These are phyloP conservation scores for Thalpophila matura DNA, from an alignment of 2,888 invertebrate genomes.

Conservation along the genomic window DNA sequence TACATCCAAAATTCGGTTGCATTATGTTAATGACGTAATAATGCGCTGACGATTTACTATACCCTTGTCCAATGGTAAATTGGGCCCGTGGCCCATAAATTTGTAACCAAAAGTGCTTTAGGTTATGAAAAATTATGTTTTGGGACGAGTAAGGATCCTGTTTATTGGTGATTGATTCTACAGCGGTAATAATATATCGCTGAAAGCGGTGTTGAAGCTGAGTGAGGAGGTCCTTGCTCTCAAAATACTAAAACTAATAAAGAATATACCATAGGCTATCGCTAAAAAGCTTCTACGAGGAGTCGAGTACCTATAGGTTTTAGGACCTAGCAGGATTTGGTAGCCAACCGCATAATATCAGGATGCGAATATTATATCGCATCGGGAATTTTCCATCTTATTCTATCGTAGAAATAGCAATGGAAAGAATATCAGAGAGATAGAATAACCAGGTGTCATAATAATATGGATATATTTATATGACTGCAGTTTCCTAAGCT, in stretches of 20 bases:
- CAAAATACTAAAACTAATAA: slow-evolving; percentile 19
- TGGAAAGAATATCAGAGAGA: too few relatives aligned
- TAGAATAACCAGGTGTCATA: too few relatives aligned
- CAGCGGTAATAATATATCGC: slow-evolving; percentile 38
- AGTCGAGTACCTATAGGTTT: too few relatives aligned
- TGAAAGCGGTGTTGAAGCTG: slow-evolving; percentile 6
- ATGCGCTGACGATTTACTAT: slow-evolving; percentile 77
- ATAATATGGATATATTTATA: too few relatives aligned
- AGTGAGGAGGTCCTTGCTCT: slow-evolving; percentile 42
- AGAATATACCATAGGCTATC: too few relatives aligned
- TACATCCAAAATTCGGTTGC: slow-evolving; percentile 76
- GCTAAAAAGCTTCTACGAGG: too few relatives aligned
- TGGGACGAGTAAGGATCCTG: slow-evolving; percentile 58
- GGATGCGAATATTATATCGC: too few relatives aligned
- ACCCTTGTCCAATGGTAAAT: slow-evolving; percentile 74
- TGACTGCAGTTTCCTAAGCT: too few relatives aligned
- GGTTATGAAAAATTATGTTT: slow-evolving; percentile 67
- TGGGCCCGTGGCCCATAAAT: slow-evolving; percentile 63
- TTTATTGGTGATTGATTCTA: slow-evolving; percentile 50
- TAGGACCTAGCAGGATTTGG: too few relatives aligned
- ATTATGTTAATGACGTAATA: slow-evolving; percentile 88
- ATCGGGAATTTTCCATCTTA: too few relatives aligned
- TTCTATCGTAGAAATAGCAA: too few relatives aligned
- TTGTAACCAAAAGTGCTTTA: slow-evolving; percentile 60
- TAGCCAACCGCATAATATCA: too few relatives aligned